Evolutionary conservation across 2,888 invertebrate species (phyloP).

Genomic region (Nemotelus nigrinus): DNA sequence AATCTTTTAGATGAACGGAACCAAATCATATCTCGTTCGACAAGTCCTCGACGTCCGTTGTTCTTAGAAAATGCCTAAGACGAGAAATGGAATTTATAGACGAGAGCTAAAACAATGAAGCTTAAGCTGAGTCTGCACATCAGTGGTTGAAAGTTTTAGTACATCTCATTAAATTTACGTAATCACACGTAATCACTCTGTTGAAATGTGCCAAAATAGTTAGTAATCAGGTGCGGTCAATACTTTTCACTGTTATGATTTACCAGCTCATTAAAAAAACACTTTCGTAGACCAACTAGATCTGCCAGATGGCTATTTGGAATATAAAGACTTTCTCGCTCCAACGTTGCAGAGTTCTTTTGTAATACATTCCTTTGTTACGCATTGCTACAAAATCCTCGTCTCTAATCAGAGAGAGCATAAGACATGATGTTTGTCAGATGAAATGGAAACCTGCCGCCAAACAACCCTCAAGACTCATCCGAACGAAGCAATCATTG

Average conservation of each 20-base stretch:
- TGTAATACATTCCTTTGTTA: neutral
- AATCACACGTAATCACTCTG: neutral
- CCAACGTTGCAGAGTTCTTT: neutral
- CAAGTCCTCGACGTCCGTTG: constrained; percentile 29
- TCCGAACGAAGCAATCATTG: constrained; percentile 46
- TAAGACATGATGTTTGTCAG: constrained; percentile 43
- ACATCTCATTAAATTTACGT: neutral
- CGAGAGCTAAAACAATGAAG: constrained; percentile 18
- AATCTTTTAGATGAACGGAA: constrained; percentile 48
- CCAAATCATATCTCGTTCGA: constrained; percentile 46
- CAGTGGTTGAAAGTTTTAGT: neutral
- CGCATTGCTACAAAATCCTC: constrained; percentile 5
- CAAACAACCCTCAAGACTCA: constrained; percentile 48
- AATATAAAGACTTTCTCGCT: no score
- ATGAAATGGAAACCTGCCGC: constrained; percentile 50
- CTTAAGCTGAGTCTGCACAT: neutral
- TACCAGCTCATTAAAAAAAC: neutral
- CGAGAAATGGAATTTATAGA: constrained; percentile 19
- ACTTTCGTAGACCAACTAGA: no score
- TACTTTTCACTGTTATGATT: no score
- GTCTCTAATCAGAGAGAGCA: constrained; percentile 45
- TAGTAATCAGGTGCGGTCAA: no score
- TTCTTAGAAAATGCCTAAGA: constrained; percentile 28
- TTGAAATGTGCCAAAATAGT: neutral
- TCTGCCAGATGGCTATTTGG: no score